Evolutionary conservation across 1,140 invertebrate genomes (phyloP).

Genomic region (Sycophaga agraensis): DNA sequence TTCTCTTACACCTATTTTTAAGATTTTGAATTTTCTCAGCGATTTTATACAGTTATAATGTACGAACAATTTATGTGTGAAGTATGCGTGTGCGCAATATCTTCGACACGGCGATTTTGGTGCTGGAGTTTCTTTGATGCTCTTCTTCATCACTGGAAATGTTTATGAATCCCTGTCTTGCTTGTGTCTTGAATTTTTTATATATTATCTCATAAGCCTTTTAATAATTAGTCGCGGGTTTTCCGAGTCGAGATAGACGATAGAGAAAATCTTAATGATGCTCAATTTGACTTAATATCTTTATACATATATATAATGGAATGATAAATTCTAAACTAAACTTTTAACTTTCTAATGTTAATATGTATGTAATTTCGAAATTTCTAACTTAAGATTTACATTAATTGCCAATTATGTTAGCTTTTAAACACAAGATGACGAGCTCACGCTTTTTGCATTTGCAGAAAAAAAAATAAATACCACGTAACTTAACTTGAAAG

Average conservation of each 20-base stretch:
- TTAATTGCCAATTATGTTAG: no score
- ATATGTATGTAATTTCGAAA: no score
- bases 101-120: not conserved
- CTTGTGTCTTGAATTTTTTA: not conserved
- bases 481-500: no score
- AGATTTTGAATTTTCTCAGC: not conserved
- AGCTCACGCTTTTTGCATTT: no score
- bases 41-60: not conserved
- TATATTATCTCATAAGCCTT: not conserved
- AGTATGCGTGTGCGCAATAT: no score
- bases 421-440: no score
- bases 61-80: not conserved
- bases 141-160: not conserved
- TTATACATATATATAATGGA: no score
- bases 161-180: not conserved
- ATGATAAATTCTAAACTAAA: no score
- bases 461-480: no score
- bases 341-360: no score
- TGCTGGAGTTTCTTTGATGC: not conserved
- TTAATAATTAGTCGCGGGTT: constrained; percentile 2
- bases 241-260: not conserved
- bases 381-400: no score
- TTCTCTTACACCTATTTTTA: constrained; percentile 4
- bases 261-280: not conserved
- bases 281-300: no score